Percentiles rank a stretch among this genome's conserved stretches.
phyloP scores from a whole-genome alignment of 2,888 invertebrate genomes.

The Cetonia aurata region DNA sequence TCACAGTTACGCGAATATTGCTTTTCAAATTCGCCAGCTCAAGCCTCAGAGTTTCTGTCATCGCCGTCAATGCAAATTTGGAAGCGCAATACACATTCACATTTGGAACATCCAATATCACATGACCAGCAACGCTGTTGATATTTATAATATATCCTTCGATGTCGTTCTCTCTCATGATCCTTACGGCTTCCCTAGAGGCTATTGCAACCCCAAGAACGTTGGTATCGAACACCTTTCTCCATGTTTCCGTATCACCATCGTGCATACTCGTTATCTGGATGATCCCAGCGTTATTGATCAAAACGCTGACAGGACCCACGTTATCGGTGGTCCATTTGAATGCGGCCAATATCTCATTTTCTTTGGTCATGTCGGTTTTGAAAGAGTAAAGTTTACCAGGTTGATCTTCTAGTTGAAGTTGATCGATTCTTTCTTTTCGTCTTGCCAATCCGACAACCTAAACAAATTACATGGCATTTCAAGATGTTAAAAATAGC shows the following conservation, averaged over 20 bases:
- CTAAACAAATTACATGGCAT: constrained; percentile 26
- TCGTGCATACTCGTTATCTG: constrained; percentile 44
- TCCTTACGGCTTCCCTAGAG: constrained; percentile 50
- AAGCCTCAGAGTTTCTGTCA: constrained; percentile 51
- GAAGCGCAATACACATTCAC: constrained; percentile 49
- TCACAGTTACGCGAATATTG: constrained; percentile 47
- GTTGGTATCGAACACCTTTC: constrained; percentile 48
- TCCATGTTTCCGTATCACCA: constrained; percentile 50
- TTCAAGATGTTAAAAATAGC: no score
- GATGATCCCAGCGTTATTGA: constrained; percentile 53
- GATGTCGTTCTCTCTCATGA: constrained; percentile 50
- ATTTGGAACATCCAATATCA: constrained; percentile 43
- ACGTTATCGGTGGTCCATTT: constrained; percentile 50
- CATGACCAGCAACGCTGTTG: constrained; percentile 51
- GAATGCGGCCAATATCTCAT: constrained; percentile 51
- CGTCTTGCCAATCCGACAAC: constrained; percentile 51
- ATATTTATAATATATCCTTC: constrained; percentile 53
- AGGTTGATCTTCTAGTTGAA: constrained; percentile 42
- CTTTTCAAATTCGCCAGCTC: constrained; percentile 45
- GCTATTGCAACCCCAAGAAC: constrained; percentile 47
- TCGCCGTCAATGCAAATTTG: constrained; percentile 51
- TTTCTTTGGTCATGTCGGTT: constrained; percentile 51
- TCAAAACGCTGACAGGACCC: constrained; percentile 52
- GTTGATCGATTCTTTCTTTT: constrained; percentile 45
- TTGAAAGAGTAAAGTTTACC: constrained; percentile 46